Evolutionary conservation across 2,113 vertebrate genomes (phyloP).

Genomic region (Jaculus jaculus): DNA sequence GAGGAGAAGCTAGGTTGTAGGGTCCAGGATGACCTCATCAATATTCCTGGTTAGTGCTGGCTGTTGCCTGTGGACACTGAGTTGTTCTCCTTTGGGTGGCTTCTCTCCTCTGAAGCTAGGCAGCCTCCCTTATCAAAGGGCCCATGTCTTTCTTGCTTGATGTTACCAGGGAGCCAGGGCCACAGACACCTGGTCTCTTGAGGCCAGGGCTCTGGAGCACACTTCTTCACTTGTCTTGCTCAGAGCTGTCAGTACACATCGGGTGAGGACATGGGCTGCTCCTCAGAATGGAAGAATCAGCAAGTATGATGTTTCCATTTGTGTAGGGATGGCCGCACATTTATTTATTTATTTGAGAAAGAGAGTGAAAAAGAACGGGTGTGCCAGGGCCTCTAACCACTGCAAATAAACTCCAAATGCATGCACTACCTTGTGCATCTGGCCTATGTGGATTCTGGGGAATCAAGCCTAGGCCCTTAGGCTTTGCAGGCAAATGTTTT

Average conservation of each 20-base stretch:
- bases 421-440: too few relatives aligned
- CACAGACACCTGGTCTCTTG: not conserved
- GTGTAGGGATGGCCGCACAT: too few relatives aligned
- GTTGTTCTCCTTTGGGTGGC: not conserved
- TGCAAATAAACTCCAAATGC: too few relatives aligned
- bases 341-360: too few relatives aligned
- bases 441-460: too few relatives aligned
- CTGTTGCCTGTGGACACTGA: not conserved
- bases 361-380: too few relatives aligned
- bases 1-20: not conserved
- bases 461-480: too few relatives aligned
- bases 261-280: not conserved
- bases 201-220: not conserved
- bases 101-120: not conserved
- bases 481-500: too few relatives aligned
- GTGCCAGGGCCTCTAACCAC: too few relatives aligned
- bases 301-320: too few relatives aligned
- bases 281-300: not conserved
- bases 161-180: not conserved
- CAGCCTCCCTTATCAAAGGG: not conserved
- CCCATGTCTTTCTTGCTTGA: not conserved
- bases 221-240: rapidly evolving
- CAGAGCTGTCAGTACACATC: not conserved
- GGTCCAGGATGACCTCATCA: not conserved
- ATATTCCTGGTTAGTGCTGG: not conserved